Evolutionary conservation across 2,888 invertebrate species (phyloP).

Genomic region (Drosophila setosimentum): DNA sequence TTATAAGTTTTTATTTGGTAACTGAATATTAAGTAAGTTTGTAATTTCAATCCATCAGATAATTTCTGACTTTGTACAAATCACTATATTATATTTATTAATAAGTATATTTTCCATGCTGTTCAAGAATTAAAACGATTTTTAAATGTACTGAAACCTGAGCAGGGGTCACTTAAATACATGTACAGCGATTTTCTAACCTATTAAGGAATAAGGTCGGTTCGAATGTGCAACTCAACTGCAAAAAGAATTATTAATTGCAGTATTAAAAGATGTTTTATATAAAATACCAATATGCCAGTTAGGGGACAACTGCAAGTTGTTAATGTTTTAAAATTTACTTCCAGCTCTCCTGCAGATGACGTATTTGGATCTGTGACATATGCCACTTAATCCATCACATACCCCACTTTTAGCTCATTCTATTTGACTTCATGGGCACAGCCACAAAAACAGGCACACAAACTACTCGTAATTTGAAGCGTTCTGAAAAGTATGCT

Average conservation of each 20-base stretch:
- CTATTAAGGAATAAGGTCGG: background rate
- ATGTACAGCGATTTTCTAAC: background rate
- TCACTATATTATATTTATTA: too few species aligned
- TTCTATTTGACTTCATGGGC: background rate
- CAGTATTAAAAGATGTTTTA: background rate
- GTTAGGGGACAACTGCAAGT: background rate
- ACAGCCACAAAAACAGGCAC: background rate
- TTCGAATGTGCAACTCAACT: background rate
- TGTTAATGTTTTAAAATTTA: background rate
- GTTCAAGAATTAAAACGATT: too few species aligned
- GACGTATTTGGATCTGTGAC: background rate
- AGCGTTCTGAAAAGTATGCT: slow-evolving; percentile 58
- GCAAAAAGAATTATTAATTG: background rate
- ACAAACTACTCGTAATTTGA: slow-evolving; percentile 18
- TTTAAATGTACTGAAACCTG: too few species aligned
- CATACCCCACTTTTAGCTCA: background rate
- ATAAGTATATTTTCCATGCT: too few species aligned
- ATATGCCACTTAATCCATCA: background rate
- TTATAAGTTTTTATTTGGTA: background rate
- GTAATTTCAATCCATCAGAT: background rate
- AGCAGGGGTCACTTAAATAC: background rate
- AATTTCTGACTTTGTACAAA: background rate
- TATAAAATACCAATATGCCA: background rate
- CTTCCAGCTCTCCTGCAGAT: background rate
- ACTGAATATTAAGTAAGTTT: background rate